Conservation (phyloP, 2,888 invertebrate genomes). For the Watsonalla binaria region DNA sequence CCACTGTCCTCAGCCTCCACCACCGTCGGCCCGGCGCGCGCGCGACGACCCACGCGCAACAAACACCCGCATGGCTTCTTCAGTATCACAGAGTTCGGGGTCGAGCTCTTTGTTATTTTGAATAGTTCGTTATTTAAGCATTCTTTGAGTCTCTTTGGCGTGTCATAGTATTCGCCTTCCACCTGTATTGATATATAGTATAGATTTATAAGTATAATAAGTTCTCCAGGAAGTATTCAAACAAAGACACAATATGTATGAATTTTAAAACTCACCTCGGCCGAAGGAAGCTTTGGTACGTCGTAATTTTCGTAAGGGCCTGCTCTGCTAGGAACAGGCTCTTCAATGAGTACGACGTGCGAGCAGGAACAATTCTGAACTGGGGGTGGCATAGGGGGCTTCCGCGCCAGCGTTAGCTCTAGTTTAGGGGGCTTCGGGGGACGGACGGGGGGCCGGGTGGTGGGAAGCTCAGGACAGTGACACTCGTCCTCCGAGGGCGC, state of each 20-base stretch:
- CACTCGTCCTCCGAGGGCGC: constrained; percentile 33
- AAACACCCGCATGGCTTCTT: constrained; percentile 85
- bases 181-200: constrained; percentile 32
- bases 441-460: constrained; percentile 73
- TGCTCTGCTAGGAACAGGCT: constrained; percentile 38
- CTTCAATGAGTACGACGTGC: constrained; percentile 29
- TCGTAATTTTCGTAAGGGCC: constrained; percentile 89
- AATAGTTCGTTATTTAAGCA: constrained; percentile 77
- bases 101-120: constrained; percentile 67
- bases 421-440: constrained; percentile 77
- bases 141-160: constrained; percentile 84
- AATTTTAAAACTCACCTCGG: constrained; percentile 60
- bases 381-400: constrained; percentile 49
- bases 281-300: constrained; percentile 81
- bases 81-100: constrained; percentile 77
- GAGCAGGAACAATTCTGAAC: constrained; percentile 36
- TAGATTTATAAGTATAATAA: background rate
- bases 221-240: too few relatives aligned
- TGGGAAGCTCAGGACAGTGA: too few relatives aligned
- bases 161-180: constrained; percentile 83
- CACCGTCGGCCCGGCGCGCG: constrained; percentile 48
- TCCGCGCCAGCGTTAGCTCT: constrained; percentile 44
- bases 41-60: constrained; percentile 67
- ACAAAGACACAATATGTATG: background rate
- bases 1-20: constrained; percentile 58